Evolutionary conservation across 2,113 vertebrate genomes (phyloP).

Genomic region (Galeopterus variegatus): DNA sequence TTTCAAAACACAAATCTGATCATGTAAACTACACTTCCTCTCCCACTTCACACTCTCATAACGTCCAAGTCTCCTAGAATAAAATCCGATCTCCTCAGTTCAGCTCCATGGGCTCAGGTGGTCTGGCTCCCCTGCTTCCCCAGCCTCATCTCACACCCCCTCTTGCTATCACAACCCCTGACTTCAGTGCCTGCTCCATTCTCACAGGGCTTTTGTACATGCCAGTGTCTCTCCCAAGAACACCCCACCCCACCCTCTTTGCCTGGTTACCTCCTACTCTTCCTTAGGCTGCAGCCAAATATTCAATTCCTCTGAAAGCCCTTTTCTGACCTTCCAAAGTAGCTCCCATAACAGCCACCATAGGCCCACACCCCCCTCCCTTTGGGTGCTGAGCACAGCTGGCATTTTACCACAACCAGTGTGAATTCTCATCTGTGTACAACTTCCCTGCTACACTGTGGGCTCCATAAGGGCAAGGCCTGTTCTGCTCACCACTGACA

Average conservation of each 20-base stretch:
- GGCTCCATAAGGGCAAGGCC: neutral
- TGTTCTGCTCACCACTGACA: neutral
- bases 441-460: neutral
- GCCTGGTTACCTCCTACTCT: neutral
- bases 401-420: neutral
- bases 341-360: neutral
- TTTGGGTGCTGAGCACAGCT: neutral
- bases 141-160: neutral
- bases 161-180: neutral
- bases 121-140: neutral
- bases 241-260: neutral
- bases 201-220: neutral
- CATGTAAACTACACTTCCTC: neutral
- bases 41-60: constrained; percentile 48
- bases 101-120: neutral
- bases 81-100: neutral
- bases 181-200: neutral
- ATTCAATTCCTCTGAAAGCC: constrained; percentile 22
- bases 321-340: neutral
- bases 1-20: constrained; percentile 21
- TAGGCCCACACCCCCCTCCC: neutral
- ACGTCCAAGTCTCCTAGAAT: constrained; percentile 32
- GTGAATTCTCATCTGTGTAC: neutral
- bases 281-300: neutral
- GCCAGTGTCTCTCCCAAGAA: neutral